Evolutionary conservation across 2,797 vertebrate species (phyloP), one percentile per base, ranked within the genome.

Genomic region (Margarornis squamiger): DNA sequence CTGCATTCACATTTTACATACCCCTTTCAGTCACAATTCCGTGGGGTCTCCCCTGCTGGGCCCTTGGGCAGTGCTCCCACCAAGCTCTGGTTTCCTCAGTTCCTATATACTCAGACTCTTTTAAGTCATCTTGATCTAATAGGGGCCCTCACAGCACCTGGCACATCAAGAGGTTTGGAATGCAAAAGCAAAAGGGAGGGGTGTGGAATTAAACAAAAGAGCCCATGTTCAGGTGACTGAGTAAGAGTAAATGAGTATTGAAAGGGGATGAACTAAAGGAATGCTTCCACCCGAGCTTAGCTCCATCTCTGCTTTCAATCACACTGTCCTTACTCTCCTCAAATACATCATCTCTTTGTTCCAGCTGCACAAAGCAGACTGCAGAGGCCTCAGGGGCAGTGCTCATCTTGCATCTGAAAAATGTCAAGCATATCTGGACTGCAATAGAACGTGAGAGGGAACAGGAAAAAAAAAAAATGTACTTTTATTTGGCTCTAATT

Each of bases 31-130:
- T 27, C 39, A 26, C n/a, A 80, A 1, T 27, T 48, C 58, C 32
- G 5, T 6, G 19, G 48, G 10, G 29, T 48, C 20, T 43, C 22
- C n/a, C 34, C 3, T 3, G 41, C n/a, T 49, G 80, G 0, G 0
- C 58, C 29, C 43, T 23, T 34, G 7, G n/a, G 14, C 32, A 17
- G 8, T 14, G 7, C 24, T 68, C 34, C 78, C 67, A 82, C 21
- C 30, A 17, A 67, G 14, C 49, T 79, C 58, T 59, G 26, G 18
- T 67, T 74, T 73, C 51, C 27, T 74, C 62, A 68, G 24, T 78
- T 46, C n/a, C 19, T 19, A 46, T 12, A 3, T 18, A 27, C 14
- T 68, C 38, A 24, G 26, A 7, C 18, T 57, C 57, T 72, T 51
- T 49, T 7, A 74, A 86, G 8, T n/a, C n/a, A 43, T 19, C 51